These are phyloP conservation scores for Xylocopa sonorina DNA, from an alignment of 1,140 invertebrate genomes.

Conservation along the genomic window DNA sequence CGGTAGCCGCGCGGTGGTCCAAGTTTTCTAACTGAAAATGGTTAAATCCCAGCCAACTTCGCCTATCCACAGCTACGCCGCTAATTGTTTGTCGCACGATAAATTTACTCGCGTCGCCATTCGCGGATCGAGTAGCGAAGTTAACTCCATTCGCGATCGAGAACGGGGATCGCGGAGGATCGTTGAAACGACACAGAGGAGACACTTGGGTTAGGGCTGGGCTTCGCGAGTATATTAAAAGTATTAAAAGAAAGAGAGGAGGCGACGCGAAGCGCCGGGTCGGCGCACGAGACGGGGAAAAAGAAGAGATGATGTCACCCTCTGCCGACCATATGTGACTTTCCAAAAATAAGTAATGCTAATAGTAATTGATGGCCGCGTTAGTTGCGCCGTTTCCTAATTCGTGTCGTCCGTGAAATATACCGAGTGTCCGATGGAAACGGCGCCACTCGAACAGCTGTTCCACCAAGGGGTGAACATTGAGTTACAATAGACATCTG, in stretches of 20 bases:
- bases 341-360: conserved; percentile 76
- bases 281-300: conserved; percentile 24
- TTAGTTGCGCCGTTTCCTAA: conserved; percentile 70
- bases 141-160: too few species aligned
- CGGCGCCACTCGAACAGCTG: conserved; percentile 71
- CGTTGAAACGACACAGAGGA: too few species aligned
- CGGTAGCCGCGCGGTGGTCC: not conserved
- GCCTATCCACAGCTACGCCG: too few species aligned
- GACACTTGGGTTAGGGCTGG: not conserved
- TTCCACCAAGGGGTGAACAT: conserved; percentile 69
- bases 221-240: conserved; percentile 6
- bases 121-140: too few species aligned
- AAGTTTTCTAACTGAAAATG: not conserved
- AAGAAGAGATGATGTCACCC: conserved; percentile 70
- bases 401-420: conserved; percentile 74
- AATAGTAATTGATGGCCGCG: conserved; percentile 78
- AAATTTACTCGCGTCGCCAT: too few species aligned
- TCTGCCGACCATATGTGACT: conserved; percentile 76
- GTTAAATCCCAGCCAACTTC: not conserved
- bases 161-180: too few species aligned
- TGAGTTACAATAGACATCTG: conserved; percentile 72
- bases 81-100: too few species aligned
- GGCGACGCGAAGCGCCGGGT: conserved; percentile 7
- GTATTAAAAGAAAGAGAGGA: too few species aligned
- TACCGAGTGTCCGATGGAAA: conserved; percentile 66